These are phyloP conservation scores for Thalassophryne amazonica DNA, from an alignment of 2,797 vertebrate species.

Conservation along the genomic window DNA sequence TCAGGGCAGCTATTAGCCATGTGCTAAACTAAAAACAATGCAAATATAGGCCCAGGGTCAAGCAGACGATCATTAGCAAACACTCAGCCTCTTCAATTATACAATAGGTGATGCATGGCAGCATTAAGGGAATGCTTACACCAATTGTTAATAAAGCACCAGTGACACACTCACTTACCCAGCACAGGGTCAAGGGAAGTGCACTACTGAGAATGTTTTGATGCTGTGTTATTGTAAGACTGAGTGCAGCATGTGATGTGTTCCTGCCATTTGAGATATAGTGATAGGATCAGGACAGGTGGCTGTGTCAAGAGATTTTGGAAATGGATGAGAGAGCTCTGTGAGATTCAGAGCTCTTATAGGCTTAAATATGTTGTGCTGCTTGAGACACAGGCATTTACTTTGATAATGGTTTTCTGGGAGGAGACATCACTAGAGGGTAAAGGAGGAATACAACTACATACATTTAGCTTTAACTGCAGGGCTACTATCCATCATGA, in stretches of 20 bases:
- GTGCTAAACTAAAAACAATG: slow-evolving; percentile 77
- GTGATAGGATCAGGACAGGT: slow-evolving; percentile 22
- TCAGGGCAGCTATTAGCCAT: slow-evolving; percentile 69
- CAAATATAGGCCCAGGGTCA: slow-evolving; percentile 66
- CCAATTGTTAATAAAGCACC: slow-evolving; percentile 59
- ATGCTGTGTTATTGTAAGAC: slow-evolving; percentile 30
- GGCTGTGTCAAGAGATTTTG: slow-evolving; percentile 18
- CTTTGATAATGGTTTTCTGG: slow-evolving; percentile 43
- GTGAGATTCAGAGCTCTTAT: slow-evolving; percentile 5
- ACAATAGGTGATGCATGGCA: slow-evolving; percentile 68
- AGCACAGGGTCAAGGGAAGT: slow-evolving; percentile 51
- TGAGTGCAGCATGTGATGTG: slow-evolving; percentile 12
- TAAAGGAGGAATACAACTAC: slow-evolving; percentile 38
- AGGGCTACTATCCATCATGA: slow-evolving; percentile 48
- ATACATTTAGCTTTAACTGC: slow-evolving; percentile 41
- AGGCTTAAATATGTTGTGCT: slow-evolving; percentile 31
- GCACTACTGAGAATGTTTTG: slow-evolving; percentile 26
- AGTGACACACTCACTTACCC: slow-evolving; percentile 49
- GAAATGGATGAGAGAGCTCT: slow-evolving; percentile 8
- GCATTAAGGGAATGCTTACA: slow-evolving; percentile 50
- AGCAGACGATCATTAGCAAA: slow-evolving; percentile 62
- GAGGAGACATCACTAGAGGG: slow-evolving; percentile 41
- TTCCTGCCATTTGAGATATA: slow-evolving; percentile 12
- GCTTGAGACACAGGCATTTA: slow-evolving; percentile 28
- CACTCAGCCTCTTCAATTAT: slow-evolving; percentile 68